Percentiles rank a stretch among this genome's conserved stretches.
Evolutionary conservation across 2,888 invertebrate genomes (phyloP).

Genomic region (Eugnorisma glareosa): DNA sequence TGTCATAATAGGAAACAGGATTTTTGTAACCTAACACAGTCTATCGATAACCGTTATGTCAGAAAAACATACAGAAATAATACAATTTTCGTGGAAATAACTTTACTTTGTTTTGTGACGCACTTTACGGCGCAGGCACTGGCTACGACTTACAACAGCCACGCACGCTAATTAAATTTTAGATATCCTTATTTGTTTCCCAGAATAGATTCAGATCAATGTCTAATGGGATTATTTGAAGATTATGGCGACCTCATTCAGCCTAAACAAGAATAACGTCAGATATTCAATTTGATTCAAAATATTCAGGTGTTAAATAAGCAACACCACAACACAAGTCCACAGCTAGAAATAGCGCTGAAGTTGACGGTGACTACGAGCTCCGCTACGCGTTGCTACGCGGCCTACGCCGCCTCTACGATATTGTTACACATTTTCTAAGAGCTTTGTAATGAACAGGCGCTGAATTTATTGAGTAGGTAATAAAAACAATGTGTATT

Average conservation of each 20-base stretch:
- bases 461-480: neutral
- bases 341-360: constrained; percentile 17
- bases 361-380: constrained; percentile 22
- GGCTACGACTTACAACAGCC: constrained; percentile 35
- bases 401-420: constrained; percentile 66
- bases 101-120: constrained; percentile 14
- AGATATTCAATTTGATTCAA: neutral
- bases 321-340: too few species aligned
- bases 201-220: constrained; percentile 38
- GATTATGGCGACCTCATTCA: constrained; percentile 16
- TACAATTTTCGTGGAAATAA: neutral
- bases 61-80: neutral
- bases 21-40: constrained; percentile 6
- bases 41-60: neutral
- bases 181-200: constrained; percentile 21
- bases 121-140: constrained; percentile 13
- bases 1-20: constrained; percentile 10
- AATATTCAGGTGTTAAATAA: neutral
- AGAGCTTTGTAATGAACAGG: constrained; percentile 20
- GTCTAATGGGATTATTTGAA: constrained; percentile 23
- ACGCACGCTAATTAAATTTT: constrained; percentile 14
- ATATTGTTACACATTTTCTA: constrained; percentile 26
- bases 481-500: constrained; percentile 6
- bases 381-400: constrained; percentile 65
- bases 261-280: constrained; percentile 3